Percentiles rank a stretch among this genome's conserved stretches.
Conservation (phyloP, 2,797 vertebrate species). For the Tolypeutes matacus region DNA sequence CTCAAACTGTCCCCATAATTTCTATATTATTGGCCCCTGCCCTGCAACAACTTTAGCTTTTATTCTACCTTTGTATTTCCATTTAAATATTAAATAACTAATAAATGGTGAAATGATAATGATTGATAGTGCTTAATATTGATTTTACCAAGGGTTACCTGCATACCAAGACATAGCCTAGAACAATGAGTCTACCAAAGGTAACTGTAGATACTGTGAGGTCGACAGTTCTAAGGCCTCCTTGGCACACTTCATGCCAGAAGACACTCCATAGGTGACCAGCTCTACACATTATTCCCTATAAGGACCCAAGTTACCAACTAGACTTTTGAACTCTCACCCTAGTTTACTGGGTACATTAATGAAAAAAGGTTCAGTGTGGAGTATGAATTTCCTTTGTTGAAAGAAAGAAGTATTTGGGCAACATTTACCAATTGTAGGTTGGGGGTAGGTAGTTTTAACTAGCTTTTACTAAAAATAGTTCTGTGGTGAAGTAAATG, state of each 20-base stretch:
- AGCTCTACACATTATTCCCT: background rate
- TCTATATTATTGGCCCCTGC: fast-evolving
- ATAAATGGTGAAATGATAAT: background rate
- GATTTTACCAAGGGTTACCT: background rate
- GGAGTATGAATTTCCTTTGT: background rate
- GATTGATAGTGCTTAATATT: background rate
- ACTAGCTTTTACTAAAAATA: background rate
- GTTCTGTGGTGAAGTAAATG: constrained; percentile 59
- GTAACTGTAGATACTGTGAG: background rate
- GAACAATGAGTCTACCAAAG: background rate
- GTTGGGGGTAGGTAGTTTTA: background rate
- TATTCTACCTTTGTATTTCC: background rate
- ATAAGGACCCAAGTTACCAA: background rate
- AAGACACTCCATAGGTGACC: background rate
- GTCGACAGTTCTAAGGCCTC: background rate
- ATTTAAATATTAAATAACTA: background rate
- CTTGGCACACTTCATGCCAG: background rate
- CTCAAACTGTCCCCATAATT: background rate
- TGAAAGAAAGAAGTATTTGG: background rate
- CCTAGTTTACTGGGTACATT: background rate
- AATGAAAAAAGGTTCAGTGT: background rate
- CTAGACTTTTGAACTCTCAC: background rate
- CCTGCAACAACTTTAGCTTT: background rate
- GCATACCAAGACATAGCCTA: background rate
- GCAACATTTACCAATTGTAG: background rate